phyloP scores from a whole-genome alignment of 2,797 vertebrate genomes.

The Megaceryle alcyon region DNA sequence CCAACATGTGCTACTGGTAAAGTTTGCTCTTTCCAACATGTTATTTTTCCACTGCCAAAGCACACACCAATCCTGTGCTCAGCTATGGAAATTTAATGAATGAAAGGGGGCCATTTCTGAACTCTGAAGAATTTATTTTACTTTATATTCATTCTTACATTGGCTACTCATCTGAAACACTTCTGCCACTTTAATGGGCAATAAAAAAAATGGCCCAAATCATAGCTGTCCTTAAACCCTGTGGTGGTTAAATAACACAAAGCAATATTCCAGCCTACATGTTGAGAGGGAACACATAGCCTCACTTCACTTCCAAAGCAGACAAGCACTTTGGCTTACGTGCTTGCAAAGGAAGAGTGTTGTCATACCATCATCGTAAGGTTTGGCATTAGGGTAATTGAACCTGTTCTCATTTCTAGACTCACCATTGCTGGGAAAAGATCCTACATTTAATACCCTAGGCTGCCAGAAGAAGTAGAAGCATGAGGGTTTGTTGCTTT shows the following conservation, averaged over 20 bases:
- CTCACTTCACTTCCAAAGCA: background rate
- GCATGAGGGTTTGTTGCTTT: background rate
- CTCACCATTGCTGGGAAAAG: background rate
- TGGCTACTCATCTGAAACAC: background rate
- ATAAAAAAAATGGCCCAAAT: conserved; percentile 22
- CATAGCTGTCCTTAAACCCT: background rate
- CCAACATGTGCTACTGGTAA: conserved; percentile 12
- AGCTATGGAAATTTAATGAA: conserved; percentile 3
- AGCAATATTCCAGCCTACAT: background rate
- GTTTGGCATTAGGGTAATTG: background rate
- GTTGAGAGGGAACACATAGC: background rate
- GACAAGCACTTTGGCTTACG: background rate
- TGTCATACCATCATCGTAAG: background rate
- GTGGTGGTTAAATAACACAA: background rate
- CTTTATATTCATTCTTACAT: conserved; percentile 16
- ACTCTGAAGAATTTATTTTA: background rate
- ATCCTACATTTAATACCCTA: background rate
- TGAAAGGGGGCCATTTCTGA: background rate
- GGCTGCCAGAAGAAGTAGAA: background rate
- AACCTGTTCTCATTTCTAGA: background rate
- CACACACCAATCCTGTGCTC: background rate
- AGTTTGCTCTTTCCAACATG: conserved; percentile 2
- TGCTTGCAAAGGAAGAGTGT: background rate
- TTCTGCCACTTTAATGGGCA: background rate
- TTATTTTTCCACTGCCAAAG: conserved; percentile 50